Evolutionary conservation across 1,140 invertebrate genomes (phyloP).

Genomic region (Rhyzopertha dominica): DNA sequence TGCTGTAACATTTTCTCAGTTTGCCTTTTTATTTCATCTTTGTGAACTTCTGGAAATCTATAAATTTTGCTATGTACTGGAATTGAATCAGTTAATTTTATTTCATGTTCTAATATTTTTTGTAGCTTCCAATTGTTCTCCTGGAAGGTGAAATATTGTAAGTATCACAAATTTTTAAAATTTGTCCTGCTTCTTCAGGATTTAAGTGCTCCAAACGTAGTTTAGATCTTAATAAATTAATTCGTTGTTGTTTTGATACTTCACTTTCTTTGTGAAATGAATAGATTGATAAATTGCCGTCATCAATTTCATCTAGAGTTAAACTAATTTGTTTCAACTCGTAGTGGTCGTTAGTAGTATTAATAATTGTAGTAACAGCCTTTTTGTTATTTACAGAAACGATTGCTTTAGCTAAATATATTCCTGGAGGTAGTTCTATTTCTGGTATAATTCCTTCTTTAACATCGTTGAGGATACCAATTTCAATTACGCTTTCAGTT

Average conservation of each 20-base stretch:
- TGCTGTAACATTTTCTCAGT: conserved; percentile 44
- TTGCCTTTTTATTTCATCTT: conserved; percentile 43
- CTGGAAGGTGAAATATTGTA: conserved; percentile 30
- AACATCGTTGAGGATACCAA: conserved; percentile 19
- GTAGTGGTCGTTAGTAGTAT: too few species aligned
- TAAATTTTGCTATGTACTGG: conserved; percentile 37
- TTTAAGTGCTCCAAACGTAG: conserved; percentile 26
- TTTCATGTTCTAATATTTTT: conserved; percentile 32
- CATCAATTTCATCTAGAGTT: too few species aligned
- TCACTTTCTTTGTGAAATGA: too few species aligned
- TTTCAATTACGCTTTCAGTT: conserved; percentile 16
- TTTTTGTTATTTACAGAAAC: conserved; percentile 12
- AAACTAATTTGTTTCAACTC: too few species aligned
- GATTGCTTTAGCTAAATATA: conserved; percentile 18
- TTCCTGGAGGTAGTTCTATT: conserved; percentile 13
- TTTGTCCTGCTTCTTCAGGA: conserved; percentile 11
- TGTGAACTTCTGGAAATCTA: conserved; percentile 39
- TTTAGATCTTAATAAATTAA: too few species aligned
- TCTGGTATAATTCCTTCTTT: conserved; percentile 17
- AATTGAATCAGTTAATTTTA: conserved; percentile 23
- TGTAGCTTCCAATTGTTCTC: conserved; percentile 21
- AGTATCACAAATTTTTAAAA: conserved; percentile 19
- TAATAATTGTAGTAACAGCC: conserved; percentile 22
- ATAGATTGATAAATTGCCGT: too few species aligned
- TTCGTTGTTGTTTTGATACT: too few species aligned